Conservation (phyloP, 1,140 invertebrate genomes). For the Drosophila sechellia region DNA sequence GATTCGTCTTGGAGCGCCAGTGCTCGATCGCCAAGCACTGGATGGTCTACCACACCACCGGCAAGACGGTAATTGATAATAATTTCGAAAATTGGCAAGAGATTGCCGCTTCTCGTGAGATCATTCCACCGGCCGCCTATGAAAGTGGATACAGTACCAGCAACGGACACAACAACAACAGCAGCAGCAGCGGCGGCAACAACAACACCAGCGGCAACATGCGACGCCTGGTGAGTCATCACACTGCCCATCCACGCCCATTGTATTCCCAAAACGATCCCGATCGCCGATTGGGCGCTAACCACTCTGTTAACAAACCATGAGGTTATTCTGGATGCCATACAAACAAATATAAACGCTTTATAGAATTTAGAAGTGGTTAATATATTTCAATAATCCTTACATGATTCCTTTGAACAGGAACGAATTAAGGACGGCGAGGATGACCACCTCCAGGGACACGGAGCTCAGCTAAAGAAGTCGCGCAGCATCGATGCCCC, state of each 20-base stretch:
- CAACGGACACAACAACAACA: constrained; percentile 45
- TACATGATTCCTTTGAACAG: constrained; percentile 21
- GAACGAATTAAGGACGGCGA: constrained; percentile 85
- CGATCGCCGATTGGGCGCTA: constrained; percentile 26
- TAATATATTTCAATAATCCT: too few species aligned
- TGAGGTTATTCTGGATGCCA: constrained; percentile 2
- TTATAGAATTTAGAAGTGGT: too few species aligned
- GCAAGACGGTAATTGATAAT: constrained; percentile 90
- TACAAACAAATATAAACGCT: not conserved
- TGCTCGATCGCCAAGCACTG: constrained; percentile 96
- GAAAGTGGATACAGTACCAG: constrained; percentile 63
- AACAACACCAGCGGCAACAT: constrained; percentile 50
- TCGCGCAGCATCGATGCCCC: constrained; percentile 95
- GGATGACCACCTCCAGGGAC: constrained; percentile 56
- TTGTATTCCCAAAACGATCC: not conserved
- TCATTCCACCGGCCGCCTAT: constrained; percentile 85
- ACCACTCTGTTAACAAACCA: constrained; percentile 40
- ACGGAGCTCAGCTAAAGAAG: constrained; percentile 90
- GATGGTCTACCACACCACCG: constrained; percentile 93
- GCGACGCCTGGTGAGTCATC: constrained; percentile 73
- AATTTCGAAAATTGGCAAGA: constrained; percentile 95
- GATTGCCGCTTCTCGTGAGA: constrained; percentile 93
- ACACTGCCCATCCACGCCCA: constrained; percentile 3
- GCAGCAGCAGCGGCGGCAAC: constrained; percentile 13
- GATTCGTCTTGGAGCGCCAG: constrained; percentile 96